phyloP scores from a whole-genome alignment of 2,888 invertebrate species.

The Cephus pygmeus region DNA sequence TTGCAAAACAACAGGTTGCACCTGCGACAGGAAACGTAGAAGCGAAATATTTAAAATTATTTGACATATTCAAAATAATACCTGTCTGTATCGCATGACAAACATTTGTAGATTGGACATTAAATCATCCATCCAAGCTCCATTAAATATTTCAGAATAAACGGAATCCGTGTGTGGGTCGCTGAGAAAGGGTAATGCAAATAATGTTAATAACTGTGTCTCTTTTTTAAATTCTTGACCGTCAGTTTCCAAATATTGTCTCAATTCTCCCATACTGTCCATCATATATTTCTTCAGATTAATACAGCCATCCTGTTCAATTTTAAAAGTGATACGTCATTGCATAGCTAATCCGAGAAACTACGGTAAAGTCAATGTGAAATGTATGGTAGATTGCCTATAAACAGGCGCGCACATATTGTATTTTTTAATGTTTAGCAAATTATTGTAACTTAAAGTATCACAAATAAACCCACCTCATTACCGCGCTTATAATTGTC shows the following conservation, averaged over 20 bases:
- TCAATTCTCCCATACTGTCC: conserved; percentile 57
- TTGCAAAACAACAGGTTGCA: conserved; percentile 3
- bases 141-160: conserved; percentile 68
- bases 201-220: conserved; percentile 69
- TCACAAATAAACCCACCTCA: neutral
- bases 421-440: neutral
- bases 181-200: conserved; percentile 70
- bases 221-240: conserved; percentile 68
- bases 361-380: neutral
- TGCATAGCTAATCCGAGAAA: conserved; percentile 3
- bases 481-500: neutral
- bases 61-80: conserved; percentile 6
- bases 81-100: conserved; percentile 32
- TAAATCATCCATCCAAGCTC: conserved; percentile 38
- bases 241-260: conserved; percentile 61
- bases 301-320: neutral
- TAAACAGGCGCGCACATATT: neutral
- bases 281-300: conserved; percentile 19
- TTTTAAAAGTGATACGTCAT: neutral
- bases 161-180: conserved; percentile 69
- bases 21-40: neutral
- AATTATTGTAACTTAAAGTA: neutral
- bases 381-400: neutral
- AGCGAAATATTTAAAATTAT: neutral
- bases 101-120: conserved; percentile 35